Evolutionary conservation across 2,113 vertebrate species (phyloP).

Genomic region (Cyanistes caeruleus): DNA sequence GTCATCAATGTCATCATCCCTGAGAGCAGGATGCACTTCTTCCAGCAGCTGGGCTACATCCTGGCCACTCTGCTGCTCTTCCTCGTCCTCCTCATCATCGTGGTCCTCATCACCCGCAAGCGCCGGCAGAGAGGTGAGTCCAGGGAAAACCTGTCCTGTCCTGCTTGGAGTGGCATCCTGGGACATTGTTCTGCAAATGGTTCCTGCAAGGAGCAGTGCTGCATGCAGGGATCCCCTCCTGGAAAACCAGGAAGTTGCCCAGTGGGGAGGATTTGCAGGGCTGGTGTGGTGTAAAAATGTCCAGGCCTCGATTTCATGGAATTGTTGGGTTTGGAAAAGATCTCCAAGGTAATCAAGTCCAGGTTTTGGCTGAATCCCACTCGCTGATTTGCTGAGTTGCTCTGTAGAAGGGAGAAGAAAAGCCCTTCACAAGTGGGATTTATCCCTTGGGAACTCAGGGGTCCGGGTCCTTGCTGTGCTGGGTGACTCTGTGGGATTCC

Average conservation of each 20-base stretch:
- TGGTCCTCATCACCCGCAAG: slow-evolving; percentile 80
- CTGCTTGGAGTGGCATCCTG: neutral
- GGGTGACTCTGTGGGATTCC: neutral
- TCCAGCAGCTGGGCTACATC: slow-evolving; percentile 92
- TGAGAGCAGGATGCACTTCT: slow-evolving; percentile 83
- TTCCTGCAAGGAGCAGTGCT: neutral
- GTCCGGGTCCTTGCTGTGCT: neutral
- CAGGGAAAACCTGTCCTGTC: accelerated
- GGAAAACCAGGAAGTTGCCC: neutral
- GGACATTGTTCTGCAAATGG: neutral
- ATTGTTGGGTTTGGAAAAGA: neutral
- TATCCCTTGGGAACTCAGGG: neutral
- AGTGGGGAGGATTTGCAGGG: neutral
- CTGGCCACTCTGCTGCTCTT: slow-evolving; percentile 89
- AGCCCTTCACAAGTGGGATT: neutral
- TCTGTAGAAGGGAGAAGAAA: neutral
- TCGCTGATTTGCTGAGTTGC: neutral
- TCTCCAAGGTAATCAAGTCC: accelerated
- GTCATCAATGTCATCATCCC: slow-evolving; percentile 92
- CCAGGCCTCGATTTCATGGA: neutral
- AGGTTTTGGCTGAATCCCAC: neutral
- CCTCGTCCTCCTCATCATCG: slow-evolving; percentile 79
- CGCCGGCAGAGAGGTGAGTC: slow-evolving; percentile 84
- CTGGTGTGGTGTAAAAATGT: neutral
- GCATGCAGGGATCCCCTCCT: neutral